These are phyloP conservation scores for Pocillopora damicornis DNA, from an alignment of 64 coral and sea anemone species.

Conservation along the genomic window DNA sequence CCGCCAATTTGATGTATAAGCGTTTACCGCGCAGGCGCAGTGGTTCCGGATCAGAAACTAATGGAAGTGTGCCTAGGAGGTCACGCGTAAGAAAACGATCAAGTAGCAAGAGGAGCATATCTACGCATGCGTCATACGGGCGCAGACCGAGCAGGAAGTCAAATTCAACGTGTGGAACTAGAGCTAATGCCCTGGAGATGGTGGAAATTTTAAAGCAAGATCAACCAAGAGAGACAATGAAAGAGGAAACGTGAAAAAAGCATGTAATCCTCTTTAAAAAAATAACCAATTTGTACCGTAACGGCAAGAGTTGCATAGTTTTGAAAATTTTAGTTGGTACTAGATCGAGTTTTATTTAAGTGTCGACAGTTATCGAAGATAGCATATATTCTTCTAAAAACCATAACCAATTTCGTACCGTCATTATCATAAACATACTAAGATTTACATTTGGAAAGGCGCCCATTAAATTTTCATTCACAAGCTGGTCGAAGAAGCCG, in stretches of 20 bases:
- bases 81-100: not conserved
- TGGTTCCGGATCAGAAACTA: conserved; percentile 1
- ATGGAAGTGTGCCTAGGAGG: not conserved
- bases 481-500: no score
- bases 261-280: no score
- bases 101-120: not conserved
- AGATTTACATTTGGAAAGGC: no score
- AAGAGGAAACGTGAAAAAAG: not conserved
- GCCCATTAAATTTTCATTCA: no score
- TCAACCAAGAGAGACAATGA: not conserved
- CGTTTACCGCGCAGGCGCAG: conserved; percentile 31
- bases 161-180: not conserved
- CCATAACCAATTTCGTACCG: no score
- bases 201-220: not conserved
- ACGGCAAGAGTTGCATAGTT: no score
- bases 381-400: no score
- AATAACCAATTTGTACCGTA: no score
- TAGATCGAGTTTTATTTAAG: no score
- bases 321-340: no score
- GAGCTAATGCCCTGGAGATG: not conserved
- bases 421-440: no score
- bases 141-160: conserved; percentile 9
- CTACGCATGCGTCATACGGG: conserved; percentile 10
- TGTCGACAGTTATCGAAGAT: no score
- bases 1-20: conserved; percentile 67